These are phyloP conservation scores for Thrips palmi DNA, from an alignment of 1,140 invertebrate genomes.

Conservation along the genomic window DNA sequence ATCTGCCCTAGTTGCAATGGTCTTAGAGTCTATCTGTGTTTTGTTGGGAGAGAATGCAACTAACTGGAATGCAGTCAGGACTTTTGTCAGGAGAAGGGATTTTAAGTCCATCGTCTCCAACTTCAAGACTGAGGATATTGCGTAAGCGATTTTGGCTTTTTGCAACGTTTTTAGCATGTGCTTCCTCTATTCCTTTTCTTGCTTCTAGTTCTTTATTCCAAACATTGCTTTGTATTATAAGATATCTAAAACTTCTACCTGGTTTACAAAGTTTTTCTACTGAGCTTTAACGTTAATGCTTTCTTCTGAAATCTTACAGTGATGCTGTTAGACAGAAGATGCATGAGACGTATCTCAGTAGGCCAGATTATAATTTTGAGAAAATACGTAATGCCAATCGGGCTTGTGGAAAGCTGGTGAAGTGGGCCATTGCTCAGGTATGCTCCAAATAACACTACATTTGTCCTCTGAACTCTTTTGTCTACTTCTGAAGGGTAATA, in stretches of 20 bases:
- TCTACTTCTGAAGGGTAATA: no score
- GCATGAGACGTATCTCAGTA: constrained; percentile 82
- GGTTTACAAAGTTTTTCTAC: no score
- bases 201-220: no score
- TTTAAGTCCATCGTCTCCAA: constrained; percentile 97
- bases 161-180: no score
- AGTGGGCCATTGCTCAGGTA: constrained; percentile 98
- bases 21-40: constrained; percentile 88
- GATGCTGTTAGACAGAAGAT: constrained; percentile 95
- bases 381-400: constrained; percentile 97
- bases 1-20: constrained; percentile 48
- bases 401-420: constrained; percentile 98
- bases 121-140: constrained; percentile 95
- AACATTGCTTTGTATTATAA: no score
- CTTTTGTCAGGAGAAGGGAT: constrained; percentile 94
- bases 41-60: constrained; percentile 72
- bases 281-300: no score
- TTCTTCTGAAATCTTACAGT: constrained; percentile 28
- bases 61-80: constrained; percentile 92
- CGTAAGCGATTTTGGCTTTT: constrained; percentile 81
- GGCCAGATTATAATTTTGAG: constrained; percentile 98
- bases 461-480: no score
- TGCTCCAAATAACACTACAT: no score
- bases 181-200: no score
- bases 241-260: no score